Base-by-base conservation (phyloP, 2,113 vertebrate genomes). In the Odobenus rosmarus region DNA sequence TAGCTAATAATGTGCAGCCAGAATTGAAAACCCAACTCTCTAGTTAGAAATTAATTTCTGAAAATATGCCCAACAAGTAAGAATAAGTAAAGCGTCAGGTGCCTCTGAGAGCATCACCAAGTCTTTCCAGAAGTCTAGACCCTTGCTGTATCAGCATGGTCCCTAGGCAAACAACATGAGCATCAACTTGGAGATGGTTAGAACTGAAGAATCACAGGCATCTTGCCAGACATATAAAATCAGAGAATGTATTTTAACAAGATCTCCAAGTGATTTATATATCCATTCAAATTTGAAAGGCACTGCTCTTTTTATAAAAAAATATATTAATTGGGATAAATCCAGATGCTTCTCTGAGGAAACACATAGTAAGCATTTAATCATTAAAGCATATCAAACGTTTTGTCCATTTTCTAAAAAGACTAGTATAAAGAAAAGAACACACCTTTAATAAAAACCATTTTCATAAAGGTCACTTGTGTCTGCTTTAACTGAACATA, bases 81-180 rank as follows among this genome's bases (percentile, higher is more conserved):
- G 5, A 3, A 4, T 72, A 42, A 33, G 2, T 31, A 51, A 26
- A 24, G 31, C 1, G 2, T 5, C 2, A 55, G 4, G 7, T n/a
- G 31, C 21, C 28, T 80, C 62, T 64, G 21, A 42, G 6, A 57
- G 10, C n/a, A n/a, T 21, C 19, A 1, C 51, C 16, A 57, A 21
- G 2, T 55, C 51, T 49, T 9, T 2, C 36, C 13, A 72, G 61
- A 19, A 23, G 33, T 31, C 19, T 28, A 67, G 61, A 21, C 10
- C 1, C 15, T 26, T 74, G 18, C 1, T 36, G 5, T 3, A 2
- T 1, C 26, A 15, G 31, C 0, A 7, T 28, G n/a, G 10, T 33
- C 16, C 6, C 1, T 36, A 36, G 14, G 59, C 12, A 10, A 24
- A 36, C 5, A 77, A 2, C 33, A 31, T 69, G 4, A 82, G 24